Evolutionary conservation across 2,797 vertebrate genomes (phyloP).

Genomic region (Philypnodon macrostomus): DNA sequence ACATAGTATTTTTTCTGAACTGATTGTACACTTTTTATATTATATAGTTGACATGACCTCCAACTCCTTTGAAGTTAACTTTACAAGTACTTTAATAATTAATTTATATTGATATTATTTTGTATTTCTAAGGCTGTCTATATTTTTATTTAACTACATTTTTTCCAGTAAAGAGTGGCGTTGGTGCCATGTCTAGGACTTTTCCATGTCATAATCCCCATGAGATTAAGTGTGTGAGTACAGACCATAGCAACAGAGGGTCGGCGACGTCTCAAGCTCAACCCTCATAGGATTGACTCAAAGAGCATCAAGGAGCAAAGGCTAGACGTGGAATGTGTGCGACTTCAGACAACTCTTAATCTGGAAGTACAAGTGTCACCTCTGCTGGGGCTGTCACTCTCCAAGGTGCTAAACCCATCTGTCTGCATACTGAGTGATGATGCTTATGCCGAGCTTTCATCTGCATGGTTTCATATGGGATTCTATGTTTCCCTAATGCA

Average conservation of each 20-base stretch:
- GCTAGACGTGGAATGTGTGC: constrained; percentile 20
- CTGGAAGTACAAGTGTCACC: not conserved
- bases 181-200: constrained; percentile 30
- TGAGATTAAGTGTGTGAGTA: constrained; percentile 30
- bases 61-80: no score
- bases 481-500: not conserved
- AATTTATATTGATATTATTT: no score
- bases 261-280: constrained; percentile 34
- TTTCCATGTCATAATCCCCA: constrained; percentile 55
- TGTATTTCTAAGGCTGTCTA: no score
- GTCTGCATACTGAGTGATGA: not conserved
- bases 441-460: not conserved
- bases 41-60: no score
- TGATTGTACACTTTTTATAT: no score
- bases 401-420: constrained; percentile 13
- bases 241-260: constrained; percentile 21
- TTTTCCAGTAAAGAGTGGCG: no score
- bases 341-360: not conserved
- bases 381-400: constrained; percentile 7
- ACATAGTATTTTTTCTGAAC: no score
- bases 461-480: not conserved
- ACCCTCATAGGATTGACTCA: constrained; percentile 33
- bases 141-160: no score
- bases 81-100: no score
- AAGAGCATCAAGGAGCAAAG: constrained; percentile 45